Evolutionary conservation across 1,140 invertebrate genomes (phyloP), one percentile per base, ranked within the genome.

Genomic region (Anastatus disparis): DNA sequence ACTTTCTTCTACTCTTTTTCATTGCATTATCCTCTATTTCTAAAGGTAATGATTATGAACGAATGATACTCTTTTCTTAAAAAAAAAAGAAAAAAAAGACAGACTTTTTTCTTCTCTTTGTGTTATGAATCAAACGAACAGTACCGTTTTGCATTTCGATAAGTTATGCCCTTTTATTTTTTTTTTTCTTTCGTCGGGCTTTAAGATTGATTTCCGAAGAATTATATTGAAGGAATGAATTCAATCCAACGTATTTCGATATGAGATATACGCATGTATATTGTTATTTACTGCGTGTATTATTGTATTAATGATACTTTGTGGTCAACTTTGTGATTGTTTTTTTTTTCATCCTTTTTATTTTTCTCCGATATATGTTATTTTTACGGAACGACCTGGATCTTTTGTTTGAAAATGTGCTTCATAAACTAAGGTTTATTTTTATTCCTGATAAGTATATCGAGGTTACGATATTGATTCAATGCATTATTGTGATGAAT

Each of bases 31-130:
- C 42, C 29, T 58, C 26, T 44, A 22, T 56, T 40, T 40, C 65
- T 10, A 53, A 22, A 59, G 44, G 65, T 59, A 68, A 68, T 68
- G 42, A 68, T 68, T 68, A 63, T 46, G 20, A n/a, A 40, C 29
- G 40, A 50, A 24, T 26, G 61, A 63, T 63, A 50, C 24, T 50
- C 35, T 46, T 44, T 31, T 22, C 3, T 22, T 20, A 17, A n/a
- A n/a, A n/a, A n/a, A n/a, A n/a, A n/a, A n/a, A n/a, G n/a, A n/a
- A n/a, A n/a, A n/a, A n/a, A n/a, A n/a, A n/a, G n/a, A n/a, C n/a
- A n/a, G n/a, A n/a, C n/a, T n/a, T n/a, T 9, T 13, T 46, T 26
- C 3, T 40, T 59, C 15, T n/a, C 17, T 42, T 42, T 27, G 8
- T 10, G 40, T 40, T 68, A 40, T 52, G n/a, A 67, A 46, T 68